Conservation (phyloP, 92 coral and sea anemone species). For the Epizoanthus scotinus region DNA sequence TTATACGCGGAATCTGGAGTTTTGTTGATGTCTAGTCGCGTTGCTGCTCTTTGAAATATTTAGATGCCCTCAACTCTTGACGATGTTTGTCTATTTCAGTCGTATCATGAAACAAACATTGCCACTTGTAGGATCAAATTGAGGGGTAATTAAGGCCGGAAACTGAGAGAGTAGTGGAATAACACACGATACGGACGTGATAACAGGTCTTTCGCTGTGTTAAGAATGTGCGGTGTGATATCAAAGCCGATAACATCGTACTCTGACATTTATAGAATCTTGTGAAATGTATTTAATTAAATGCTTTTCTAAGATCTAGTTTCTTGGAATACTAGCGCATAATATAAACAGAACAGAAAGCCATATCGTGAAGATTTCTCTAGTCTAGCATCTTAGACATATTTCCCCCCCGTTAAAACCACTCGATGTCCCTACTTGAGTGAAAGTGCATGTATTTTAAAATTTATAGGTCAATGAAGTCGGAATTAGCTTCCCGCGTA, state of each 20-base stretch:
- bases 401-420: too few relatives aligned
- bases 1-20: background rate
- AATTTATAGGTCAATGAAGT: background rate
- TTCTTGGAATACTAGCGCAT: background rate
- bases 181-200: constrained; percentile 28
- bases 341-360: background rate
- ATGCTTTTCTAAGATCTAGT: background rate
- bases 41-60: too few relatives aligned
- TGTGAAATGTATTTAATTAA: constrained; percentile 11
- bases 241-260: constrained; percentile 16
- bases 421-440: background rate
- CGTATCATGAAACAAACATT: constrained; percentile 5
- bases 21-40: background rate
- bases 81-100: constrained; percentile 35
- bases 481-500: background rate
- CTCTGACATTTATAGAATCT: constrained; percentile 34
- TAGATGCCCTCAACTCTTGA: constrained; percentile 14
- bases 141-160: constrained; percentile 40
- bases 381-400: too few relatives aligned
- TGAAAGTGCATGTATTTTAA: background rate
- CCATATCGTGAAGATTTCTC: too few relatives aligned
- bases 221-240: background rate
- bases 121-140: constrained; percentile 30
- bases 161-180: constrained; percentile 33
- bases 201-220: constrained; percentile 24